These are phyloP conservation scores for Sebastes melanostomus DNA, from an alignment of 2,797 vertebrate genomes.

Conservation along the genomic window DNA sequence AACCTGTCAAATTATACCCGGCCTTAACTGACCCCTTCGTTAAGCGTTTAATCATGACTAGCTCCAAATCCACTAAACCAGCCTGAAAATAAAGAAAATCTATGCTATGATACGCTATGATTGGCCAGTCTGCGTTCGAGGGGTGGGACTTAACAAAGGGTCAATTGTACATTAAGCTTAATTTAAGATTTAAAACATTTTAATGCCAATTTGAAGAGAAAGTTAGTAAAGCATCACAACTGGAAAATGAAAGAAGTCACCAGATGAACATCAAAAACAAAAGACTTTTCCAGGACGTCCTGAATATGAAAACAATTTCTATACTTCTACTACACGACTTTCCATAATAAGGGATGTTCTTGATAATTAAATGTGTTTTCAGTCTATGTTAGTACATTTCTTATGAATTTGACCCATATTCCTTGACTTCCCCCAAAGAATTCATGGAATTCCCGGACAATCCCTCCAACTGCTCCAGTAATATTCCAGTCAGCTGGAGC, in stretches of 20 bases:
- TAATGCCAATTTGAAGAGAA: neutral
- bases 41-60: too few relatives aligned
- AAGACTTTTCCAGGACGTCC: neutral
- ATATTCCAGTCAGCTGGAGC: neutral
- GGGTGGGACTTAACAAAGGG: too few relatives aligned
- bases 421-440: neutral
- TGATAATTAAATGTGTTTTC: neutral
- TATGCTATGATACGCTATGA: too few relatives aligned
- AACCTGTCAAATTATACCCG: neutral
- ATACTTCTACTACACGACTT: neutral
- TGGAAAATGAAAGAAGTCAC: neutral
- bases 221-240: rapidly evolving
- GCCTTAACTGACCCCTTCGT: too few relatives aligned
- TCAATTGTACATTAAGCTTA: neutral
- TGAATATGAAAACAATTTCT: neutral
- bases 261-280: neutral
- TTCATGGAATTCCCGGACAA: neutral
- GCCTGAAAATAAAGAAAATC: too few relatives aligned
- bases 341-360: neutral
- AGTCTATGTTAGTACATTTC: neutral
- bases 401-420: neutral
- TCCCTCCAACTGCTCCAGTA: neutral
- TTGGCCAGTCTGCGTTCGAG: too few relatives aligned
- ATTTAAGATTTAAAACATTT: neutral
- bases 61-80: too few relatives aligned